These are phyloP conservation scores for Philopotamus ludificatus DNA, from an alignment of 1,140 invertebrate species.

Conservation along the genomic window DNA sequence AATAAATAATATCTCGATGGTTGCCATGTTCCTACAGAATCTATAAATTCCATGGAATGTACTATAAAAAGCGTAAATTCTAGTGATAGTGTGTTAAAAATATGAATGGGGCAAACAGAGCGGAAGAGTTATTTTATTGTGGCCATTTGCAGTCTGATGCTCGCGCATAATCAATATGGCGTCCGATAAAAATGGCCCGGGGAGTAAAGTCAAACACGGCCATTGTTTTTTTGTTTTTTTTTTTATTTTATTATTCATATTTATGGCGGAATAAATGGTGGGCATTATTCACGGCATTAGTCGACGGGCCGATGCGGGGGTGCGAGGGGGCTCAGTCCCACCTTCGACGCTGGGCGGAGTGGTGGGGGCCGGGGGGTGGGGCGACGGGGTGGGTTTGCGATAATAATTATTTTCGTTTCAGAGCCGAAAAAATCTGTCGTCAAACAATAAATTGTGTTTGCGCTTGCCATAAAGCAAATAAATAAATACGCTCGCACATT, in stretches of 20 bases:
- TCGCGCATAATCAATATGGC: constrained; percentile 13
- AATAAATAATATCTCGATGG: no score
- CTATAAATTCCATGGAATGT: no score
- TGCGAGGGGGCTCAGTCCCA: neutral
- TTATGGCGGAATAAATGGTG: constrained; percentile 33
- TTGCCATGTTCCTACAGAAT: no score
- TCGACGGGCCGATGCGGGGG: neutral
- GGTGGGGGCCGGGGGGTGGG: neutral
- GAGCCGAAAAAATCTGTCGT: constrained; percentile 43
- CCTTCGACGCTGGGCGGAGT: neutral
- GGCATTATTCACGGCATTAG: constrained; percentile 42
- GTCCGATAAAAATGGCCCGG: constrained; percentile 28
- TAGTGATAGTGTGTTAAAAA: no score
- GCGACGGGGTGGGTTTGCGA: constrained; percentile 15
- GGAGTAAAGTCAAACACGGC: constrained; percentile 29
- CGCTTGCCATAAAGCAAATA: constrained; percentile 37
- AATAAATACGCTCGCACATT: constrained; percentile 40
- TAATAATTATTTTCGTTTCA: constrained; percentile 43
- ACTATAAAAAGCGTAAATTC: no score
- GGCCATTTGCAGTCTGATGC: constrained; percentile 9
- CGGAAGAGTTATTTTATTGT: no score
- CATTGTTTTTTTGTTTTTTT: constrained; percentile 32
- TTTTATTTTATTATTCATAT: constrained; percentile 13
- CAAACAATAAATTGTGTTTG: constrained; percentile 44
- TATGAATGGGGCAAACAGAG: no score